Base-by-base conservation (phyloP, 2,888 invertebrate species). In the Oligia latruncula region DNA sequence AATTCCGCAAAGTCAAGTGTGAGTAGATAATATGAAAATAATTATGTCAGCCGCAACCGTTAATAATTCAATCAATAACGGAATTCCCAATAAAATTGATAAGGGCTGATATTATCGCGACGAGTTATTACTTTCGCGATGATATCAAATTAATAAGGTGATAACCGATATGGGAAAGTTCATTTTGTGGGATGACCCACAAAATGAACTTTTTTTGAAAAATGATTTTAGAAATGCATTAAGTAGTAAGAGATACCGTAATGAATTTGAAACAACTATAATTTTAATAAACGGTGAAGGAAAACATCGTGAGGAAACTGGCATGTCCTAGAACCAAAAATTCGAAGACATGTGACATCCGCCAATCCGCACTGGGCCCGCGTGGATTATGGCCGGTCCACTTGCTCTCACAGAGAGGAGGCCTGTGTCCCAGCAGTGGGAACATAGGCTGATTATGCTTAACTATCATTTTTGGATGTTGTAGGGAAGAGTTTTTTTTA, bases 31-130 rank as follows among this genome's bases (percentile, higher is more conserved):
- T 52, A 43, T 29, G 35, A 80, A 81, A 73, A 64, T 60, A 43
- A 79, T 72, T 17, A 87, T 68, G 76, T 35, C 55, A 64, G 17
- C 4, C 40, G 23, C 43, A 35, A 17, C 15, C 35, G 71, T 67
- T 71, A 58, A 64, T 60, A 13, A 72, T 35, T 49, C 13, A 52
- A 80, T 79, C 55, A 85, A 74, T 85, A 71, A 66, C 68, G 70
- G 85, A 55, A 64, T 85, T 86, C 77, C 55, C 58, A 85, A 71
- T 86, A 85, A 76, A 87, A 29, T 43, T 76, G 88, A 86, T 86
- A 80, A 85, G 4, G 17, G 9, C 4, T 70, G 65, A 64, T 64
- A 80, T 62, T 55, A 58, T 60, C 15, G 13, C 23, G 13, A 15
- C 6, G 35, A 55, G 74, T 66, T 40, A 75, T 71, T 73, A 80